Evolutionary conservation across 2,797 vertebrate genomes (phyloP), one percentile per base, ranked within the genome.

Genomic region (Xiphophorus birchmanni): DNA sequence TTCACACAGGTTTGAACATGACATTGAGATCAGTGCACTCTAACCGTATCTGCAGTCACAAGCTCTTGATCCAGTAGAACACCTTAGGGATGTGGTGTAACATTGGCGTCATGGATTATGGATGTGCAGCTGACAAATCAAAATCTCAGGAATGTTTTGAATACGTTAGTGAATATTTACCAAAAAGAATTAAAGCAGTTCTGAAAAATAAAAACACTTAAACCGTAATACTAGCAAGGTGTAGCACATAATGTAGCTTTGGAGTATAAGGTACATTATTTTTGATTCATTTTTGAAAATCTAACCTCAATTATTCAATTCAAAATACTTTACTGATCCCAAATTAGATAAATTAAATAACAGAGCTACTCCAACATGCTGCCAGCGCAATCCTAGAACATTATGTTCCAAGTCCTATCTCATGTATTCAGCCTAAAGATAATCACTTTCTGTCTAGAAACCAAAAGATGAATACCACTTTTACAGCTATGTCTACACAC

Each of bases 221-320:
- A 9, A 45, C 42, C 26, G 26, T 71, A 12, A 26, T 15, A 71
- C 42, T 23, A 13, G 23, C 40, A 69, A 44, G 65, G 65, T 23
- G 3, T 69, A 21, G 18, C 37, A 15, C 44, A 47, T 17, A 17
- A 72, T 0, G 42, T 29, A 29, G 44, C 44, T 45, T 26, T 44
- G 44, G 13, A 45, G 26, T 29, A 47, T 15, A 87, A 87, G 82
- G 75, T 89, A 79, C 84, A 85, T 89, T 50, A 86, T 82, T 76
- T 47, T 82, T 32, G 83, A 18, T 84, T 80, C 87, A 76, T 83
- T 89, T 88, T 88, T 84, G 77, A 77, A 91, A 84, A 82, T 89
- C 83, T 87, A 75, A 80, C 84, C 37, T 42, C 65, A 69, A 74
- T 47, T 86, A 75, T 78, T 0, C 3, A 15, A 60, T 60, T n/a